Conservation (phyloP, 2,797 vertebrate genomes). For the Mormyrus proboscirostris region DNA sequence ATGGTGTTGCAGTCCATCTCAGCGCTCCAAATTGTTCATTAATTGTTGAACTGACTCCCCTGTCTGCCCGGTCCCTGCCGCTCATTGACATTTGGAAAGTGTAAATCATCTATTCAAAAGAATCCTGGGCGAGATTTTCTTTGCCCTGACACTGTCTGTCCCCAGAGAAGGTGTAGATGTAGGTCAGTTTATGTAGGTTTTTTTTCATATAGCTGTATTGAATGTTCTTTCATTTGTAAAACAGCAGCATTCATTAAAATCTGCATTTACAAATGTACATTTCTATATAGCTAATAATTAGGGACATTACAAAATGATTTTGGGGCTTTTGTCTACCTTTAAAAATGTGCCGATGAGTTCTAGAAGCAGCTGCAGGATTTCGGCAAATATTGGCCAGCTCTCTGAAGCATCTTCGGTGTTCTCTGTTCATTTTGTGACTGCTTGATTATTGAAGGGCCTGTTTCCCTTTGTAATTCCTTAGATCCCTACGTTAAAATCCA, state of each 20-base stretch:
- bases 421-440: neutral
- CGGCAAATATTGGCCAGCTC: neutral
- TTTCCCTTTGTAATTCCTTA: constrained; percentile 47
- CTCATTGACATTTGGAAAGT: constrained; percentile 34
- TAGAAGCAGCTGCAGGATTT: neutral
- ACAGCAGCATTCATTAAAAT: neutral
- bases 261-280: neutral
- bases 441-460: neutral
- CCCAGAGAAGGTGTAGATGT: neutral
- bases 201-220: neutral
- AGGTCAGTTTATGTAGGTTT: neutral
- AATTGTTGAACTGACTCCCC: neutral
- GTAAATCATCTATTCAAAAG: constrained; percentile 32
- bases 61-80: constrained; percentile 18
- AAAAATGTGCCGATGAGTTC: neutral
- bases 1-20: neutral
- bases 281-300: neutral
- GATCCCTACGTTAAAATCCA: constrained; percentile 98
- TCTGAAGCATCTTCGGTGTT: neutral
- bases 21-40: neutral
- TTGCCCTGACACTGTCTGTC: neutral
- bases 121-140: neutral
- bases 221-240: neutral
- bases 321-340: neutral
- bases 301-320: neutral